Conservation (phyloP, 1,140 invertebrate genomes). For the Philotrypesis tridentata region DNA sequence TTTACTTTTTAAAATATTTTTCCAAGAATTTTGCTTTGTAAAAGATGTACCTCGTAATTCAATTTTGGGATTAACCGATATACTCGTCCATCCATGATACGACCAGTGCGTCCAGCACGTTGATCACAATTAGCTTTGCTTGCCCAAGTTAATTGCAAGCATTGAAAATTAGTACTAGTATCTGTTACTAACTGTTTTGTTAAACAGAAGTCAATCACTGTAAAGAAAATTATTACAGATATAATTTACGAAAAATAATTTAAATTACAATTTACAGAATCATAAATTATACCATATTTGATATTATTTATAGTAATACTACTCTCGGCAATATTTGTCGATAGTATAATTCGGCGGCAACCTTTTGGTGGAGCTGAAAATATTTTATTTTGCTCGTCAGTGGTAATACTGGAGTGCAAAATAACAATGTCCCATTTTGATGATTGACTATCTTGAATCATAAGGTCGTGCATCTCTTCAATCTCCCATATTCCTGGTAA, state of each 20-base stretch:
- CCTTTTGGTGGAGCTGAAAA: conserved; percentile 78
- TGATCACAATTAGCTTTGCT: conserved; percentile 92
- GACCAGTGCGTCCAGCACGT: conserved; percentile 91
- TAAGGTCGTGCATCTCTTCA: conserved; percentile 75
- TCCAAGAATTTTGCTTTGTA: too few relatives aligned
- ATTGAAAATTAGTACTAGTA: conserved; percentile 84
- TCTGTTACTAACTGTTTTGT: conserved; percentile 88
- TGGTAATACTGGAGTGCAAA: conserved; percentile 84
- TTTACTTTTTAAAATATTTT: conserved; percentile 4
- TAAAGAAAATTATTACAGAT: conserved; percentile 49
- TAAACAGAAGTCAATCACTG: conserved; percentile 97
- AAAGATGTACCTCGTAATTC: conserved; percentile 79
- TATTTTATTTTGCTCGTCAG: conserved; percentile 83
- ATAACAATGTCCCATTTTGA: conserved; percentile 77
- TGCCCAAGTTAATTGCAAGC: conserved; percentile 89
- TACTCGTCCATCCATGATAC: conserved; percentile 88
- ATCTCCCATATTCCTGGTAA: conserved; percentile 91
- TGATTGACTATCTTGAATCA: conserved; percentile 57
- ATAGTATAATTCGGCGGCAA: conserved; percentile 89
- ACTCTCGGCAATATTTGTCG: conserved; percentile 98
- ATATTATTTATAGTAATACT: conserved; percentile 96
- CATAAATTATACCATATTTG: conserved; percentile 81
- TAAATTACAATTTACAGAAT: conserved; percentile 31
- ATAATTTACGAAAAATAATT: conserved; percentile 32
- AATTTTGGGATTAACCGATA: conserved; percentile 86